Conservation (phyloP, 2,113 vertebrate species). For the Corvus moneduloides region DNA sequence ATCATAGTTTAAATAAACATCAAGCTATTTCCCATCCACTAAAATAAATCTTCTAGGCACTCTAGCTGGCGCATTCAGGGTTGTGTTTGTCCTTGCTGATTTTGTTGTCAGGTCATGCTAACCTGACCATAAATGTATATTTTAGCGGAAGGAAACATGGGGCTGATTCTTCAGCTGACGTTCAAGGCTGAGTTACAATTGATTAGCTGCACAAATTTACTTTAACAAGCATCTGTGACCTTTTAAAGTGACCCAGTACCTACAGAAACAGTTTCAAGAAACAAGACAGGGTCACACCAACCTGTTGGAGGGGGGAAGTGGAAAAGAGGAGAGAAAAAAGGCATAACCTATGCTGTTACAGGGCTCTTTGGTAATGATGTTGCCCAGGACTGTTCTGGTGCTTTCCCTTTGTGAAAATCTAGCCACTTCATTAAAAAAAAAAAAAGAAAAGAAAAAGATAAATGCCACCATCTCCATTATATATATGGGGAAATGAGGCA, state of each 20-base stretch:
- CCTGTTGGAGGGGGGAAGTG: not conserved
- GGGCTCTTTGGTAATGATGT: not conserved
- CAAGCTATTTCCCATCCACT: not conserved
- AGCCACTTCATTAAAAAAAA: not conserved
- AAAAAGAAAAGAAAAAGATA: not conserved
- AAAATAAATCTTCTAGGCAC: not conserved
- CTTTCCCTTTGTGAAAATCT: not conserved
- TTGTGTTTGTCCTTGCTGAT: not conserved
- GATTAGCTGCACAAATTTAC: not conserved
- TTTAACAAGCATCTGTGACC: not conserved
- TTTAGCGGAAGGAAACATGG: not conserved
- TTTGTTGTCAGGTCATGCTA: constrained; percentile 47
- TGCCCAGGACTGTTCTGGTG: not conserved
- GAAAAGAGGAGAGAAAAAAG: not conserved
- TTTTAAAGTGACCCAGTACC: not conserved
- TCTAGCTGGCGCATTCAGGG: not conserved
- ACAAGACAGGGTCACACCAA: not conserved
- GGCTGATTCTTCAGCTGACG: not conserved
- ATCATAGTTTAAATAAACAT: not conserved
- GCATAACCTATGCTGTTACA: not conserved
- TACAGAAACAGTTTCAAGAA: not conserved
- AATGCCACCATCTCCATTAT: not conserved
- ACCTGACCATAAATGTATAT: constrained; percentile 13
- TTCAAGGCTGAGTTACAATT: not conserved
- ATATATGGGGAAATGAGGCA: constrained; percentile 25